phyloP scores from a whole-genome alignment of 1,140 invertebrate genomes.

The Ceratosolen fusciceps region DNA sequence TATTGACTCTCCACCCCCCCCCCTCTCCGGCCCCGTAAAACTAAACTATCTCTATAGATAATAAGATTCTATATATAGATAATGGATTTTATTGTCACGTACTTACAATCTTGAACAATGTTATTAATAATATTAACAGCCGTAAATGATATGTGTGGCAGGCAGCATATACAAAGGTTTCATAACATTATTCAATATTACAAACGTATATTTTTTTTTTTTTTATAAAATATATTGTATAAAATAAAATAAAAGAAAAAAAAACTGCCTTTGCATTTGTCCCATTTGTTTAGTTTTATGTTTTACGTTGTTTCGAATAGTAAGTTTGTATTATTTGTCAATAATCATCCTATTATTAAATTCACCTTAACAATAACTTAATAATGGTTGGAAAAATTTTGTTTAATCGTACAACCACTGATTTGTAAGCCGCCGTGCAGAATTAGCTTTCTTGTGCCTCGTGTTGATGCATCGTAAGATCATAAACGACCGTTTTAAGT shows the following conservation, averaged over 20 bases:
- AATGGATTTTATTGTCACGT: neutral
- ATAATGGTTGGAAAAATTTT: slow-evolving; percentile 31
- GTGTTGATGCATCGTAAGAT: neutral
- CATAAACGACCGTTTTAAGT: neutral
- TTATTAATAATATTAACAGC: neutral
- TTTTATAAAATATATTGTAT: slow-evolving; percentile 6
- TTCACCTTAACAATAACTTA: neutral
- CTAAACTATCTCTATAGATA: neutral
- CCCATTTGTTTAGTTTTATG: slow-evolving; percentile 21
- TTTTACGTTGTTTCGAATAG: slow-evolving; percentile 11
- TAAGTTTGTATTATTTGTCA: neutral
- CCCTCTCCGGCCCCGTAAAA: no score
- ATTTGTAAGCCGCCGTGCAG: slow-evolving; percentile 58
- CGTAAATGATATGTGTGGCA: neutral
- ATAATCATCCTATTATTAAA: neutral
- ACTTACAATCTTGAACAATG: slow-evolving; percentile 30
- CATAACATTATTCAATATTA: slow-evolving; percentile 17
- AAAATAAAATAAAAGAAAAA: slow-evolving; percentile 12
- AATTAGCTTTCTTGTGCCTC: slow-evolving; percentile 11
- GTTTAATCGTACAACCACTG: slow-evolving; percentile 40
- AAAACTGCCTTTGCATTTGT: neutral
- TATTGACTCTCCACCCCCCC: neutral
- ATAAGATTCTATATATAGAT: neutral
- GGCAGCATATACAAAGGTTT: no score
- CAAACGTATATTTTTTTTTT: slow-evolving; percentile 17